phyloP scores from a whole-genome alignment of 1,140 invertebrate species.

The Stegodyphus dumicola region DNA sequence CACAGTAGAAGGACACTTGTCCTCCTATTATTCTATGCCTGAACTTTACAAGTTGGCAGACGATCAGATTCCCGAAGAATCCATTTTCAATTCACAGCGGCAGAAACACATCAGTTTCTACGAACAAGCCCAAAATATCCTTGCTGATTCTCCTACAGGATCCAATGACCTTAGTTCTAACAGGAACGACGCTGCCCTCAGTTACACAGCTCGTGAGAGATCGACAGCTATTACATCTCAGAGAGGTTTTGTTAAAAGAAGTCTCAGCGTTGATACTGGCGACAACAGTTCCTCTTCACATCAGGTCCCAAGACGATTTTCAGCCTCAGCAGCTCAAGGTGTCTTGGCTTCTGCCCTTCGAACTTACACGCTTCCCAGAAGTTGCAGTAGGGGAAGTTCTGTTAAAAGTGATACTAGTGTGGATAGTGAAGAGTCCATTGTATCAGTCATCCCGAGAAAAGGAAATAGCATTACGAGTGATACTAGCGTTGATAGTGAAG shows the following conservation, averaged over 20 bases:
- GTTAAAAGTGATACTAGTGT: slow-evolving; percentile 64
- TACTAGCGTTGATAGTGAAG: slow-evolving; percentile 79
- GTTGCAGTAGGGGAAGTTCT: slow-evolving; percentile 49
- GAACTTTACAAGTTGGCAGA: slow-evolving; percentile 57
- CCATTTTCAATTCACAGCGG: slow-evolving; percentile 8
- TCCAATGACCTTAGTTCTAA: slow-evolving; percentile 1
- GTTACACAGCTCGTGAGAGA: neutral
- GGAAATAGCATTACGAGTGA: slow-evolving; percentile 92
- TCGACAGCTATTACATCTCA: neutral
- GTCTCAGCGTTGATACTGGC: slow-evolving; percentile 59
- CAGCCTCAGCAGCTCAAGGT: slow-evolving; percentile 53
- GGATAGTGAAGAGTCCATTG: slow-evolving; percentile 65
- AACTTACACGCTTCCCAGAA: slow-evolving; percentile 31
- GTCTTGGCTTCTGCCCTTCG: slow-evolving; percentile 17
- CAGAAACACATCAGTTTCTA: slow-evolving; percentile 37
- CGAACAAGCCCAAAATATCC: slow-evolving; percentile 41
- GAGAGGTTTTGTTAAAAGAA: slow-evolving; percentile 58
- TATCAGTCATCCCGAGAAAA: slow-evolving; percentile 75
- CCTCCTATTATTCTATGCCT: slow-evolving; percentile 65
- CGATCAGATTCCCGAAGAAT: slow-evolving; percentile 31
- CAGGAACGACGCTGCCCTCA: neutral
- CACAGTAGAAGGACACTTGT: slow-evolving; percentile 13
- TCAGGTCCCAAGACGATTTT: slow-evolving; percentile 35
- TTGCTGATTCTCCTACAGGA: slow-evolving; percentile 9
- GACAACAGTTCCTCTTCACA: slow-evolving; percentile 8